Evolutionary conservation across 2,797 vertebrate species (phyloP).

Genomic region (Aphelocoma californica): DNA sequence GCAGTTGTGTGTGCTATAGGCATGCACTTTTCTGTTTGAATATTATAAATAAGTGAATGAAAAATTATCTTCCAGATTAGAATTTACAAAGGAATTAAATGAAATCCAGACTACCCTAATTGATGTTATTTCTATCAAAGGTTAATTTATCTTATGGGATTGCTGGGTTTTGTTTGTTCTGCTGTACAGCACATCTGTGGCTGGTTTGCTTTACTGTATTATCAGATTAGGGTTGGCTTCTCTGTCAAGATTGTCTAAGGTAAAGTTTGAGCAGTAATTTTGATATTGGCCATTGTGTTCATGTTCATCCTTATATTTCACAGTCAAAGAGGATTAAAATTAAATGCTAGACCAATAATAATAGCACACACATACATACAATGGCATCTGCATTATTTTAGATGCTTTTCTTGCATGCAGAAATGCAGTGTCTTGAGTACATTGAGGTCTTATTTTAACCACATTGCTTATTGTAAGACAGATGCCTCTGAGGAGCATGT

Average conservation of each 20-base stretch:
- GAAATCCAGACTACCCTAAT: background rate
- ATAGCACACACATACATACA: background rate
- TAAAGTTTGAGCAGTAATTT: background rate
- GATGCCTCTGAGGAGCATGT: background rate
- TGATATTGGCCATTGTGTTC: background rate
- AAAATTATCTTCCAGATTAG: background rate
- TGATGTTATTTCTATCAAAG: background rate
- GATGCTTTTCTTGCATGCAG: background rate
- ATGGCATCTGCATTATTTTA: background rate
- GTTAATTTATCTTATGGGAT: background rate
- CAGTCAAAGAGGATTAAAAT: background rate
- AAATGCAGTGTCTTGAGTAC: background rate
- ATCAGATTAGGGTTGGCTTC: background rate
- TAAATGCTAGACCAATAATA: background rate
- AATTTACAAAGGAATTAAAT: background rate
- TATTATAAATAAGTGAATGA: background rate
- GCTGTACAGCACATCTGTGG: background rate
- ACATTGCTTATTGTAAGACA: background rate
- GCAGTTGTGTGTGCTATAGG: background rate
- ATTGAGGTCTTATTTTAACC: background rate
- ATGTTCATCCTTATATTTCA: background rate
- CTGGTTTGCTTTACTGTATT: background rate
- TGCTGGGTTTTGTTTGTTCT: background rate
- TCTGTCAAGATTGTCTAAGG: background rate
- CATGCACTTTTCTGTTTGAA: background rate